phyloP scores from a whole-genome alignment of 2,797 vertebrate genomes.

The Uromys caudimaculatus region DNA sequence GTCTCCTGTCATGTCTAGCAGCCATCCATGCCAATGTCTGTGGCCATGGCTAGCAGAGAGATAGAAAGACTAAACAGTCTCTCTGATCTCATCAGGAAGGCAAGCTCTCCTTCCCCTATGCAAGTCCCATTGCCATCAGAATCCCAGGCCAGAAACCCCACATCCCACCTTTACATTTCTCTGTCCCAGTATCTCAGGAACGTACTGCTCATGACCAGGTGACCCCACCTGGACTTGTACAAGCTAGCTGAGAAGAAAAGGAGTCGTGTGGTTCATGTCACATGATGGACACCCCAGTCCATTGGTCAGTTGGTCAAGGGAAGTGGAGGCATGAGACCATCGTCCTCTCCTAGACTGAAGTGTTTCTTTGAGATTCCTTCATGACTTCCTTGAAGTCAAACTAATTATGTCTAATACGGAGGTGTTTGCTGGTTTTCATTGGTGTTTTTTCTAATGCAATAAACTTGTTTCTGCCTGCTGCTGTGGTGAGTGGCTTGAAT shows the following conservation, averaged over 20 bases:
- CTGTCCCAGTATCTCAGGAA: constrained; percentile 38
- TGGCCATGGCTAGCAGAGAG: background rate
- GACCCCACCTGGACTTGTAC: background rate
- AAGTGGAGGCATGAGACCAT: background rate
- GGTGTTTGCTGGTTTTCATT: constrained; percentile 70
- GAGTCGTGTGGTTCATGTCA: background rate
- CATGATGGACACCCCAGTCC: background rate
- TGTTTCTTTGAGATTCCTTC: constrained; percentile 55
- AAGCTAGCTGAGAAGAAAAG: background rate
- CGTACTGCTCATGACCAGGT: background rate
- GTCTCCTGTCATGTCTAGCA: background rate
- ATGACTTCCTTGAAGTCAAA: constrained; percentile 51
- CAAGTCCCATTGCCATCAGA: background rate
- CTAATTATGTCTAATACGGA: constrained; percentile 49
- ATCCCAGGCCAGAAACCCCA: background rate
- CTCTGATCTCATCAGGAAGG: constrained; percentile 2
- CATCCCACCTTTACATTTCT: background rate
- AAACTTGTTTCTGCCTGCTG: constrained; percentile 76
- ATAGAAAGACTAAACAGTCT: background rate
- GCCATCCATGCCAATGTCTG: constrained; percentile 46
- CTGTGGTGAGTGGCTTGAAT: background rate
- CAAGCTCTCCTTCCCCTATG: background rate
- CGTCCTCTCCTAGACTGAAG: constrained; percentile 21
- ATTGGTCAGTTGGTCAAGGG: background rate
- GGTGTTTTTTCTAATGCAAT: constrained; percentile 82